phyloP scores from a whole-genome alignment of 2,888 invertebrate species.

The Gortyna flavago region DNA sequence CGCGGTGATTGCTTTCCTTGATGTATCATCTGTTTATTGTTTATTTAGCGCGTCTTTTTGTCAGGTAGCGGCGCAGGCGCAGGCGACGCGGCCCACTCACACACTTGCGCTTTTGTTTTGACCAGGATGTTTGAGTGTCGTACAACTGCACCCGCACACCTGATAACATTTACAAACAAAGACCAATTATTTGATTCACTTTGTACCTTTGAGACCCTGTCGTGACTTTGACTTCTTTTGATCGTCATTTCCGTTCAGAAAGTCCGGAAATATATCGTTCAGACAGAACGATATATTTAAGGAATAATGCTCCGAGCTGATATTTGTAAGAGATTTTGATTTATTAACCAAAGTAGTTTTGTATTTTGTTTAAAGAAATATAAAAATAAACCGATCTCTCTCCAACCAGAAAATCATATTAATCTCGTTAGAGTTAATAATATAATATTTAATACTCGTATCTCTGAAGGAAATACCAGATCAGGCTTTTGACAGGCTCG shows the following conservation, averaged over 20 bases:
- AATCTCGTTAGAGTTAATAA: neutral
- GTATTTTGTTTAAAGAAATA: too few relatives aligned
- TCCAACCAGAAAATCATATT: neutral
- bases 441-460: neutral
- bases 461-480: neutral
- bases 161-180: neutral
- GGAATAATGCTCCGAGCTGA: neutral
- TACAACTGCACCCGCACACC: neutral
- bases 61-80: conserved; percentile 77
- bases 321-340: neutral
- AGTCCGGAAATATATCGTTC: too few relatives aligned
- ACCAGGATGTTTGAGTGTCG: conserved; percentile 12
- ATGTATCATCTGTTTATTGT: conserved; percentile 85
- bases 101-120: conserved; percentile 6
- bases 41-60: conserved; percentile 84
- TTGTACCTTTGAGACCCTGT: neutral
- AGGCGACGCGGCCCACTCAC: conserved; percentile 18
- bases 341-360: too few relatives aligned
- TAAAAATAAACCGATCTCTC: neutral
- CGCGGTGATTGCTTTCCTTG: conserved; percentile 84
- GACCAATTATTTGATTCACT: conserved; percentile 54
- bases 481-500: neutral
- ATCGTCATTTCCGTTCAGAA: neutral
- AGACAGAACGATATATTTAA: too few relatives aligned
- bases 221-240: neutral